Evolutionary conservation across 1,140 invertebrate genomes (phyloP), one percentile per base, ranked within the genome.

Genomic region (Macrobrachium rosenbergii): DNA sequence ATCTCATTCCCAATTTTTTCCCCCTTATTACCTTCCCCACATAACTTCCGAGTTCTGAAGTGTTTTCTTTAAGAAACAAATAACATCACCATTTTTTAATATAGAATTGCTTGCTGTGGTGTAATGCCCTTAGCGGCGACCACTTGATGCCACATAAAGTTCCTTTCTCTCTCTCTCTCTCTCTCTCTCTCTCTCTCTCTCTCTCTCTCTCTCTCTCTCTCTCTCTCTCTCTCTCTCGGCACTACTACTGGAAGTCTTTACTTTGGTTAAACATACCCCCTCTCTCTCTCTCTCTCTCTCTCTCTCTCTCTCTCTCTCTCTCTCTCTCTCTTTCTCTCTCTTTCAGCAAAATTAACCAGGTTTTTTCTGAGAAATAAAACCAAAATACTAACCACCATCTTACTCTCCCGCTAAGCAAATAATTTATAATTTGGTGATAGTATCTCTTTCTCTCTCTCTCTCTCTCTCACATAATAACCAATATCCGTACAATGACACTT

Each of bases 371-470:
- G 72, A 23, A 52, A 19, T 52, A 19, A 23, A 52, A 43, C n/a
- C 52, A 37, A 75, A 23, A 75, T 37, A n/a, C 21, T 17, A 75
- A 75, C 28, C 28, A 3, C 28, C 28, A 37, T 37, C 28, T 1
- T 37, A 75, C 28, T 52, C 17, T 16, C 19, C 5, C 37, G 72
- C 37, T 45, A 75, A 37, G 28, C 28, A 37, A 75, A 75, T 75
- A 19, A 43, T 45, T 17, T 8, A 28, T 5, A 28, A 28, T 69
- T 52, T 75, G 11, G 19, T 77, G 45, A 8, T 1, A 59, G 77
- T n/a, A 12, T 37, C 21, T 75, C 72, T 75, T 14, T 75, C 28
- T 75, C 28, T 75, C 28, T 37, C 28, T 75, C 28, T 75, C 72
- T 75, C 28, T 75, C 43, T 21, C 43, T 19, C 17, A 8, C 21